These are phyloP conservation scores for Coilia nasus DNA, from an alignment of 2,797 vertebrate species.

Conservation along the genomic window DNA sequence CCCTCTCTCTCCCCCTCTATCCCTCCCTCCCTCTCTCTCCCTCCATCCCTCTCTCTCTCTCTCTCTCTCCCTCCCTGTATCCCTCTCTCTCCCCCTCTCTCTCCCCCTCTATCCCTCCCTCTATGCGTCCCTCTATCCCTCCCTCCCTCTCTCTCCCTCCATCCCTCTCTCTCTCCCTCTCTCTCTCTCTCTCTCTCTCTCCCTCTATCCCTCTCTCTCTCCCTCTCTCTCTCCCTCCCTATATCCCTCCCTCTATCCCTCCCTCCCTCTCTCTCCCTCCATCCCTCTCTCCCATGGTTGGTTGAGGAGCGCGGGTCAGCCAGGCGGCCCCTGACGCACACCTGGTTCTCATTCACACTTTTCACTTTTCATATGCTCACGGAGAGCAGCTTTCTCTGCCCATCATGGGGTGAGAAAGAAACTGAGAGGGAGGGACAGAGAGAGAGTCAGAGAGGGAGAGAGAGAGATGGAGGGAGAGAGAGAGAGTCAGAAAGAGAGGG, in stretches of 20 bases:
- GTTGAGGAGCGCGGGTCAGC: conserved; percentile 37
- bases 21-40: not conserved
- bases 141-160: conserved; percentile 55
- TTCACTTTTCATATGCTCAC: conserved; percentile 69
- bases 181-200: not conserved
- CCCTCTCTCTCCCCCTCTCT: too few species aligned
- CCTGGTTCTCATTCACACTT: conserved; percentile 73
- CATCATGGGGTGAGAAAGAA: conserved; percentile 45
- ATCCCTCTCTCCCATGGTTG: conserved; percentile 54
- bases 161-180: too few species aligned
- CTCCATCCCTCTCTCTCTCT: conserved; percentile 53
- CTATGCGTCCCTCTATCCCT: not conserved
- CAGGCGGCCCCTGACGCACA: conserved; percentile 56
- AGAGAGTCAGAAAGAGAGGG: too few species aligned
- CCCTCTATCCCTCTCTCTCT: too few species aligned
- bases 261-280: not conserved
- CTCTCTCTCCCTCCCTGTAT: not conserved
- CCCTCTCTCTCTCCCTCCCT: not conserved
- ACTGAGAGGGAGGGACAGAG: not conserved
- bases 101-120: not conserved
- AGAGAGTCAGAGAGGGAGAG: not conserved
- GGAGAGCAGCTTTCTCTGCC: conserved; percentile 25
- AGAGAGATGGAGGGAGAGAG: not conserved
- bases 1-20: not conserved
- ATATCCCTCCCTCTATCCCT: not conserved